These are phyloP conservation scores for Notodonta ziczac DNA, from an alignment of 2,888 invertebrate genomes.

Conservation along the genomic window DNA sequence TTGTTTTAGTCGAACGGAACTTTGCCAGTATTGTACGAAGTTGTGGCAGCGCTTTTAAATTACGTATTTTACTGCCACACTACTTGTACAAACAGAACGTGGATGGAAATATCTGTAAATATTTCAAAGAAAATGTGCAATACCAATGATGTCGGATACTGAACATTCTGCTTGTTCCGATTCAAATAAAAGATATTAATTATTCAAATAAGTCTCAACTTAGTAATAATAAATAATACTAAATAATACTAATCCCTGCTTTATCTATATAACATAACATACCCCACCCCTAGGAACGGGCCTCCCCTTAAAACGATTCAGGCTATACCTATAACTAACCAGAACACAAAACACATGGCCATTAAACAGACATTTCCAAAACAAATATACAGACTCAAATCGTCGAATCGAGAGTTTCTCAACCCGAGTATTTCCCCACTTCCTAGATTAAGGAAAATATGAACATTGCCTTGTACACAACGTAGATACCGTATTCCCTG, in stretches of 20 bases:
- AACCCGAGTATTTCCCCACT: slow-evolving; percentile 51
- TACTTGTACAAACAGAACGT: not conserved
- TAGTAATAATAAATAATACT: no score
- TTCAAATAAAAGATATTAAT: no score
- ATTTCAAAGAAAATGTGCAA: no score
- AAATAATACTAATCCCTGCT: no score
- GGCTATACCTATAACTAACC: no score
- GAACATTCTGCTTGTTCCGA: no score
- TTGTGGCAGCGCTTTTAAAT: slow-evolving; percentile 27
- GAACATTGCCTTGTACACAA: slow-evolving; percentile 49
- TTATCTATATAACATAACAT: no score
- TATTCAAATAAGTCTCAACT: no score
- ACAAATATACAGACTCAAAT: slow-evolving; percentile 19
- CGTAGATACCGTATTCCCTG: slow-evolving; percentile 53
- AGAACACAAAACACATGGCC: not conserved
- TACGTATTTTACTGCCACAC: slow-evolving; percentile 13
- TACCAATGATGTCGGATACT: no score
- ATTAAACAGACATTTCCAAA: slow-evolving; percentile 7
- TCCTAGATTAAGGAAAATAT: slow-evolving; percentile 57
- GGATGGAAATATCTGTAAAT: not conserved
- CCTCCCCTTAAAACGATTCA: no score
- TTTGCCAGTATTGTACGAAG: slow-evolving; percentile 22
- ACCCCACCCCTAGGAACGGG: no score
- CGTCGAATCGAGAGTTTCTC: slow-evolving; percentile 37
- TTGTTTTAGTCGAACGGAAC: slow-evolving; percentile 30